Base-by-base conservation (phyloP, 2,888 invertebrate species). In the Flexamia atlantica region DNA sequence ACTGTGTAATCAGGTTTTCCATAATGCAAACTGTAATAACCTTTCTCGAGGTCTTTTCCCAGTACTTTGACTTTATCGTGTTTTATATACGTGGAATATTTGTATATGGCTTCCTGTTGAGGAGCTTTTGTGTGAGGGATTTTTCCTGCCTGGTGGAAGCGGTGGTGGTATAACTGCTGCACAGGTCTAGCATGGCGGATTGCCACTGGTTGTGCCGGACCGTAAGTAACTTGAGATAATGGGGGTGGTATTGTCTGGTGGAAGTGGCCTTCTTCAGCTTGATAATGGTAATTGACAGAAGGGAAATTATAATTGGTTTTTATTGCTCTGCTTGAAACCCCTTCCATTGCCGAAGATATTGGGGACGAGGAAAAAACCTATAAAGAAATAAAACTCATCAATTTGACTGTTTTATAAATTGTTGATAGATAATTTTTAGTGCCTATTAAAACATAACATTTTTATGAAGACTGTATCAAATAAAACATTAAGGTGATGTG, bases 221-320 rank as follows among this genome's bases (percentile, higher is more conserved):
- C 81, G 46, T 81, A 81, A 1, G 81, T 81, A 0, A 23, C 30
- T 23, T 40, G 42, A 0, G 60, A 79, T n/a, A 83, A 83, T 50
- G 85, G 84, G 36, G 86, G 86, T 7, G 85, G 86, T 30, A 84
- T 82, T 20, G 85, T 85, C 17, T 85, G 85, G 32, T 86, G 86
- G 79, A 85, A 86, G 46, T 85, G 84, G 10, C 42, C 64, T 23
- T 83, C 57, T 32, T 85, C 83, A 17, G 50, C 60, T 28, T 83
- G 72, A 12, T 36, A 79, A 25, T 60, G 64, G 50, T 76, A 50
- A 20, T 85, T 72, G 23, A 14, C 70, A 4, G 70, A 28, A 10
- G 68, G 68, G 32, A 14, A 40, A 40, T 70, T n/a, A 40, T 36
- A 70, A 20, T 70, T 30, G 32, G 32, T 20, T 7, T 70, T 12